A percentile compares a stretch with the other conserved stretches of the same genome.
phyloP scores from a whole-genome alignment of 2,888 invertebrate species.

The Aethes cnicana region DNA sequence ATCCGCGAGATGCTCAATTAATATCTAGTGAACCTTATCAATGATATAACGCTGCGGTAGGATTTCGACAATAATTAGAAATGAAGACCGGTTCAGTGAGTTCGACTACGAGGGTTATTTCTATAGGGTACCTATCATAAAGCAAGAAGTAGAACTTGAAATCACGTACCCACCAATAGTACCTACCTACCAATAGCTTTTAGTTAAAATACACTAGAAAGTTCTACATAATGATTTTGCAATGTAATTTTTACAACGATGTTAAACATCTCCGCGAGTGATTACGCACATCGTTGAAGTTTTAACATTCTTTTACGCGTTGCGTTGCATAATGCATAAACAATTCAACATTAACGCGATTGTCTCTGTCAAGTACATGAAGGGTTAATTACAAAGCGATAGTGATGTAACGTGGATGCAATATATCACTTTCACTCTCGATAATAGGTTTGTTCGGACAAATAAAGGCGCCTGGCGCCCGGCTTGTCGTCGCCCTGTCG shows the following conservation, averaged over 20 bases:
- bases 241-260: too few relatives aligned
- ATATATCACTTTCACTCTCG: constrained; percentile 29
- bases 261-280: background rate
- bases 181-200: too few relatives aligned
- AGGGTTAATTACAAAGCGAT: constrained; percentile 29
- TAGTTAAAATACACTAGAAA: too few relatives aligned
- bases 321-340: constrained; percentile 18
- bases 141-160: too few relatives aligned
- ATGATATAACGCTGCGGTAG: constrained; percentile 8
- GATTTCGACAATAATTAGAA: constrained; percentile 18
- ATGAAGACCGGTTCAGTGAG: too few relatives aligned
- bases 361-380: constrained; percentile 29
- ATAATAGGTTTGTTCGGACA: constrained; percentile 28
- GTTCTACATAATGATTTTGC: too few relatives aligned
- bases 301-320: constrained; percentile 9
- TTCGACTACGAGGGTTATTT: too few relatives aligned
- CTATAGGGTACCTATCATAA: too few relatives aligned
- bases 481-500: background rate
- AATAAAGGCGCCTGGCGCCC: constrained; percentile 1
- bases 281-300: background rate
- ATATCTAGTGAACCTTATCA: constrained; percentile 8
- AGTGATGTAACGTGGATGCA: constrained; percentile 24
- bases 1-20: constrained; percentile 15
- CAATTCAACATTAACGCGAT: constrained; percentile 16
- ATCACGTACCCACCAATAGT: too few relatives aligned